Evolutionary conservation across 2,113 vertebrate species (phyloP).

Genomic region (Thalassarche chlororhynchos): DNA sequence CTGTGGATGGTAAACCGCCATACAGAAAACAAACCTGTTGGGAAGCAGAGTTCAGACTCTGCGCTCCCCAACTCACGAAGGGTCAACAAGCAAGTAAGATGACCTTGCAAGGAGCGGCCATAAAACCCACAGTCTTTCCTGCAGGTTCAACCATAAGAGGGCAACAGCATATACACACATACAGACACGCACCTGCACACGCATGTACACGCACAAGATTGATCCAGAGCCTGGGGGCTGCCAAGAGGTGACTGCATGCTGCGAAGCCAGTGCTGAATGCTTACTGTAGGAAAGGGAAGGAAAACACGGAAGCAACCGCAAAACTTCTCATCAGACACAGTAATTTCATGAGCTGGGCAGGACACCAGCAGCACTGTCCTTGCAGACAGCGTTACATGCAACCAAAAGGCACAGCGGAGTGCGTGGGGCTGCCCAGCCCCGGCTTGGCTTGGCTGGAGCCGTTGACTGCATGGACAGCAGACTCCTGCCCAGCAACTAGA

Average conservation of each 20-base stretch:
- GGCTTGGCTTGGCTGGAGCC: background rate
- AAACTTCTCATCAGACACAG: background rate
- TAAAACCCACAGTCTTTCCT: background rate
- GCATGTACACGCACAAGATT: too few relatives aligned
- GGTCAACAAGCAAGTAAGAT: background rate
- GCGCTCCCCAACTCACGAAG: background rate
- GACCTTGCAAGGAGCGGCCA: background rate
- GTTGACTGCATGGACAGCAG: background rate
- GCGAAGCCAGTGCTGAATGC: background rate
- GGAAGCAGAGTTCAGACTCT: background rate
- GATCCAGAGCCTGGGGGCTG: background rate
- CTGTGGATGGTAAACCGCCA: background rate
- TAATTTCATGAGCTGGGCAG: background rate
- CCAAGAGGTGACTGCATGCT: background rate
- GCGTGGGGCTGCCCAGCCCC: background rate
- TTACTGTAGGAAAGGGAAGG: background rate
- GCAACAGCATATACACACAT: background rate
- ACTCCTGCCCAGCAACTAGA: background rate
- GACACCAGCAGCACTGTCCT: background rate
- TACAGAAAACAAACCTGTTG: fast-evolving
- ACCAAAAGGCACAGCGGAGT: fast-evolving
- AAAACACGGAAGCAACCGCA: background rate
- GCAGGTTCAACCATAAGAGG: background rate
- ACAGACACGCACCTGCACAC: background rate
- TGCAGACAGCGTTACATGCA: fast-evolving